phyloP scores from a whole-genome alignment of 2,888 invertebrate species.

The Laspeyria flexula region DNA sequence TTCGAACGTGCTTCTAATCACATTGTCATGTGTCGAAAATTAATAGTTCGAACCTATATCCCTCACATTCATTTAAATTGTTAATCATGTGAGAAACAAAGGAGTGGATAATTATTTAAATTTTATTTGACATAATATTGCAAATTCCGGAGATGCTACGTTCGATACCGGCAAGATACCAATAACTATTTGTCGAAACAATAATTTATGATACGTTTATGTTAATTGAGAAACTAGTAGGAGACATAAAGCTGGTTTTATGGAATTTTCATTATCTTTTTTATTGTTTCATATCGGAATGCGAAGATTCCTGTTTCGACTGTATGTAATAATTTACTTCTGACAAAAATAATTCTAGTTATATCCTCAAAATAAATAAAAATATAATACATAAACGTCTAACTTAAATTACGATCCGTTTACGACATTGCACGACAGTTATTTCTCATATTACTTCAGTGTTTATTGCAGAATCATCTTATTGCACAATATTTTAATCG shows the following conservation, averaged over 20 bases:
- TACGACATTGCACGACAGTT: slow-evolving; percentile 31
- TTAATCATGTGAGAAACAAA: slow-evolving; percentile 49
- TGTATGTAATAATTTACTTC: slow-evolving; percentile 25
- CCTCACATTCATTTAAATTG: slow-evolving; percentile 28
- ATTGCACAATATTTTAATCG: slow-evolving; percentile 38
- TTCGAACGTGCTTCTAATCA: slow-evolving; percentile 16
- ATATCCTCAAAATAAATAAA: neutral
- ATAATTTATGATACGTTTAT: slow-evolving; percentile 77
- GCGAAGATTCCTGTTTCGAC: slow-evolving; percentile 48
- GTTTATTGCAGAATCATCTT: slow-evolving; percentile 21
- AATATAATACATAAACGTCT: neutral
- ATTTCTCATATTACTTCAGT: slow-evolving; percentile 13
- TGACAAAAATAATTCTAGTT: slow-evolving; percentile 17
- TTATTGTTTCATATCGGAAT: slow-evolving; percentile 74
- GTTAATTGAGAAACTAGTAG: slow-evolving; percentile 72
- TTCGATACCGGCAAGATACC: slow-evolving; percentile 58
- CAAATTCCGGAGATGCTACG: slow-evolving; percentile 64
- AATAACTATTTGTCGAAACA: slow-evolving; percentile 81
- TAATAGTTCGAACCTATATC: slow-evolving; percentile 15
- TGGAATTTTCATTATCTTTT: slow-evolving; percentile 76
- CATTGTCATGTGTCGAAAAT: slow-evolving; percentile 19
- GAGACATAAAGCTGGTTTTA: slow-evolving; percentile 72
- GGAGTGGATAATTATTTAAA: slow-evolving; percentile 64
- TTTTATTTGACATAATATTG: slow-evolving; percentile 59
- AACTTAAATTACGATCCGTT: slow-evolving; percentile 23